A percentile compares a stretch with the other conserved stretches of the same genome.
Evolutionary conservation across 1,140 invertebrate genomes (phyloP).

Genomic region (Ectropis grisescens): DNA sequence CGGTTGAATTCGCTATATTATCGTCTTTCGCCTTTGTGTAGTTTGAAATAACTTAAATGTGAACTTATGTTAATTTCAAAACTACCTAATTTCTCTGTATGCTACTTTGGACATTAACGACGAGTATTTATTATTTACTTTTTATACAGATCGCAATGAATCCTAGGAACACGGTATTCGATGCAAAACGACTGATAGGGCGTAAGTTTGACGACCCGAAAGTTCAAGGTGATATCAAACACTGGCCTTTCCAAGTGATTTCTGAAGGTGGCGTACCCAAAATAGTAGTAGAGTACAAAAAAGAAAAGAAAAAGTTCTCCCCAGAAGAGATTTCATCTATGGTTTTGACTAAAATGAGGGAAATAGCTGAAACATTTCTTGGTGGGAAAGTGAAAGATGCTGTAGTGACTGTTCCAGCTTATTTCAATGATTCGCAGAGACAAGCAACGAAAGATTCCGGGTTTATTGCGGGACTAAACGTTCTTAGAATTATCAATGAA

Average conservation of each 20-base stretch:
- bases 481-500: constrained; percentile 87
- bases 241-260: constrained; percentile 85
- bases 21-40: no score
- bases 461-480: constrained; percentile 81
- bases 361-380: constrained; percentile 78
- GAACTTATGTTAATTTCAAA: no score
- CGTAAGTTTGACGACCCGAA: constrained; percentile 81
- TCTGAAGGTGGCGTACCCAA: constrained; percentile 81
- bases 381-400: constrained; percentile 74
- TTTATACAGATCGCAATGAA: constrained; percentile 80
- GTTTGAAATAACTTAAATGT: no score
- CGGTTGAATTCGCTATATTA: no score
- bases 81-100: neutral
- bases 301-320: constrained; percentile 80
- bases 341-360: constrained; percentile 81
- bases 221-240: constrained; percentile 83
- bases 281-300: constrained; percentile 83
- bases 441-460: constrained; percentile 84
- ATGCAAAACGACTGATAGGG: constrained; percentile 86
- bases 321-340: constrained; percentile 92
- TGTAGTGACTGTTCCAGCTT: constrained; percentile 79
- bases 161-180: constrained; percentile 87
- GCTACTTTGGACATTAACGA: neutral
- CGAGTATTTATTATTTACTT: constrained; percentile 1
- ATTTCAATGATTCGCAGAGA: constrained; percentile 77